Evolutionary conservation across 1,140 invertebrate genomes (phyloP).

Genomic region (Meloidogyne hapla): DNA sequence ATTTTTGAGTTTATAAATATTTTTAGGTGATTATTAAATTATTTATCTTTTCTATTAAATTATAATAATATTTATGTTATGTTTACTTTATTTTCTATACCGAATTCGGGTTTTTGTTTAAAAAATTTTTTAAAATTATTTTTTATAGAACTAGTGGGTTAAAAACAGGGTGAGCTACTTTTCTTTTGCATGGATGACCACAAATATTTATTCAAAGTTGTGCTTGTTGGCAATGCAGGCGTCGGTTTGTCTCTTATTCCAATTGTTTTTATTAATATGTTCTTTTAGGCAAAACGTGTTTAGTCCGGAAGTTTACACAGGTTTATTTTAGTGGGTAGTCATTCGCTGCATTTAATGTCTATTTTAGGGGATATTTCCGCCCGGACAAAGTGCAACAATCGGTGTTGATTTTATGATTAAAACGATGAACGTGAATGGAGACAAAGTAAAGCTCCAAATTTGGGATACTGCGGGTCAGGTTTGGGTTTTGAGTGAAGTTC

Average conservation of each 20-base stretch:
- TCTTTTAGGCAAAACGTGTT: constrained; percentile 79
- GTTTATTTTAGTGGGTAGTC: too few species aligned
- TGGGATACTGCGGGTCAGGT: constrained; percentile 57
- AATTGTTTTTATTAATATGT: constrained; percentile 67
- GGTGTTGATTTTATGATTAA: constrained; percentile 96
- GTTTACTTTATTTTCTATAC: too few species aligned
- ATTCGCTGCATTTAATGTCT: constrained; percentile 23
- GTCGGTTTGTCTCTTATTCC: not conserved
- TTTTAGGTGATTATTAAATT: too few species aligned
- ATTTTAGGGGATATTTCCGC: constrained; percentile 80
- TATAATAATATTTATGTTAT: too few species aligned
- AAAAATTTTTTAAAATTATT: not conserved
- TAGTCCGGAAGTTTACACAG: constrained; percentile 66
- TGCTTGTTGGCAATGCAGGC: constrained; percentile 60
- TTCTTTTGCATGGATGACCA: constrained; percentile 57
- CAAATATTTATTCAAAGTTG: constrained; percentile 64
- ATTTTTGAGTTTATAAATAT: not conserved
- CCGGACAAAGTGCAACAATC: constrained; percentile 88
- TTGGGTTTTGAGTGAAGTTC: not conserved
- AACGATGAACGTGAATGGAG: constrained; percentile 85
- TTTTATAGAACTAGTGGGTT: not conserved
- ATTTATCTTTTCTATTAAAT: too few species aligned
- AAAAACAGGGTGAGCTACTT: not conserved
- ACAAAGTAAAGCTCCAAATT: constrained; percentile 76
- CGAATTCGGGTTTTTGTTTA: too few species aligned